Base-by-base conservation (phyloP, 1,140 invertebrate species). In the Formica exsecta region DNA sequence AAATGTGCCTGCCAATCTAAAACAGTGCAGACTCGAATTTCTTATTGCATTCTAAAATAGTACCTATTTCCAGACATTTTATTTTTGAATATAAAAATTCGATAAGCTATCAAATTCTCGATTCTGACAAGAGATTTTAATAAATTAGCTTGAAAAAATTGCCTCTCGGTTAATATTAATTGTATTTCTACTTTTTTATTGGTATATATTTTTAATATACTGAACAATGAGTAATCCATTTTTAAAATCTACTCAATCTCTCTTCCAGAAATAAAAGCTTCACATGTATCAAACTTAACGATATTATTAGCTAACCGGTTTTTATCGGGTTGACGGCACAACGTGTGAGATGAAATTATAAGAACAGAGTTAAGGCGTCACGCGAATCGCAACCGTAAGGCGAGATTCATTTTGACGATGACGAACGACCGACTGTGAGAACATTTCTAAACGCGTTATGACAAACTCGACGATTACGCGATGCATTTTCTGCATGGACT, bases 401-500 rank as follows among this genome's bases (percentile, higher is more conserved):
- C 64, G 51, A 74, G 79, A 83, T 73, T 73, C 68, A 51, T 25
- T 44, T 61, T 44, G 66, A 81, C 79, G 68, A 83, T 73, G 68
- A 83, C 68, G 79, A 62, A 83, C 51, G 68, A 83, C 38, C 79
- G 25, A 48, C 54, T 51, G 25, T 61, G 68, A 83, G 38, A 83
- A 62, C 68, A 25, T 73, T 73, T 74, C 54, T 61, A 83, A 48
- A 83, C 54, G 54, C 54, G 54, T 0, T 8, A 57, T 38, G 54
- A 74, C 79, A 61, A 73, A 61, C 54, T 73, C 25, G 68, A 29
- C 11, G 66, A 73, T 73, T 81, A 73, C 79, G 66, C 25, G 38
- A 83, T 74, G 79, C 68, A 61, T 61, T 83, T 83, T 83, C 68
- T 61, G 13, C 79, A 36, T 83, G 38, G 38, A 73, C 13, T 73